These are phyloP conservation scores for Macropodus opercularis DNA, from an alignment of 2,797 vertebrate species.

Conservation along the genomic window DNA sequence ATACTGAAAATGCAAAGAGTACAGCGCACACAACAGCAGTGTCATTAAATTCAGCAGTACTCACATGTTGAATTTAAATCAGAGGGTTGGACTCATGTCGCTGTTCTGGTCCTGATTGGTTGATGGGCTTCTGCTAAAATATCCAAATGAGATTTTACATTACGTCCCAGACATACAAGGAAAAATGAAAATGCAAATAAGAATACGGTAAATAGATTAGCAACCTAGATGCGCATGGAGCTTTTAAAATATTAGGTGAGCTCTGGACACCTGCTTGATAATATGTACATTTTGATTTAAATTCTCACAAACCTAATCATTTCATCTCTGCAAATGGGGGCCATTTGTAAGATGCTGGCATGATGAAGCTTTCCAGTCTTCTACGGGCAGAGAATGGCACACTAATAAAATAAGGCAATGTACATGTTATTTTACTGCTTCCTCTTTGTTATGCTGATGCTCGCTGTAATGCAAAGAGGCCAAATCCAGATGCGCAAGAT, in stretches of 20 bases:
- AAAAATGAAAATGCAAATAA: constrained; percentile 56
- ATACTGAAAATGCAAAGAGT: constrained; percentile 37
- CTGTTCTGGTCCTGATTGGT: constrained; percentile 48
- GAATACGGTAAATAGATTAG: constrained; percentile 55
- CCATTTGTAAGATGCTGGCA: constrained; percentile 51
- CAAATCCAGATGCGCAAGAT: constrained; percentile 12
- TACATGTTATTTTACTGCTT: constrained; percentile 10
- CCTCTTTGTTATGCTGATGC: constrained; percentile 14
- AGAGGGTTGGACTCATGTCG: constrained; percentile 20
- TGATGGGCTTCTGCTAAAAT: constrained; percentile 65
- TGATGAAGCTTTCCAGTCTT: constrained; percentile 39
- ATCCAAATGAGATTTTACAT: constrained; percentile 57
- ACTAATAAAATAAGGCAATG: constrained; percentile 39
- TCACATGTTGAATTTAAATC: constrained; percentile 52
- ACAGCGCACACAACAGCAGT: constrained; percentile 20
- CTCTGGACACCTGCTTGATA: constrained; percentile 26
- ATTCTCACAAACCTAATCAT: constrained; percentile 55
- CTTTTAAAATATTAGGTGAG: constrained; percentile 68
- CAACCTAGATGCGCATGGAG: constrained; percentile 24
- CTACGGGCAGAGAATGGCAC: constrained; percentile 34
- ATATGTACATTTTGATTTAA: constrained; percentile 65
- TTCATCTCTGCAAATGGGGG: constrained; percentile 57
- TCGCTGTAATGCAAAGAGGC: constrained; percentile 15
- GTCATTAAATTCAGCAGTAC: constrained; percentile 35
- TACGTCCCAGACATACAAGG: constrained; percentile 42